Base-by-base conservation (phyloP, 2,888 invertebrate species). In the Tachina lurida region DNA sequence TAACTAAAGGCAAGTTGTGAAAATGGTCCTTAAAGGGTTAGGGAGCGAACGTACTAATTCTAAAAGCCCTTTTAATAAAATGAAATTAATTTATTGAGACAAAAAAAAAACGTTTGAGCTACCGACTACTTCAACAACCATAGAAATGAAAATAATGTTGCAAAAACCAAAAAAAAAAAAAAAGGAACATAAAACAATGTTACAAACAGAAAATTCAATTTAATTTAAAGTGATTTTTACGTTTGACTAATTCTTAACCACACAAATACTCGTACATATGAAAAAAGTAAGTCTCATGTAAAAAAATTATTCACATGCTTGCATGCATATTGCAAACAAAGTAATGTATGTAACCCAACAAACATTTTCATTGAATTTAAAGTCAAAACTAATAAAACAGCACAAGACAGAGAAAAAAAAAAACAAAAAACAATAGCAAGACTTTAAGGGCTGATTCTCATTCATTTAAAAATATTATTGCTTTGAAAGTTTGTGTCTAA, bases 181-280 rank as follows among this genome's bases (percentile, higher is more conserved):
- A 31, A 31, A 31, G n/a, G n/a, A n/a, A 41, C 1, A 31, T 49
- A 49, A 58, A 74, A 63, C 62, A 77, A 65, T 73, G 76, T 74
- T 74, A 63, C 62, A 81, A 77, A 67, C 81, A 81, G 74, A 84
- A 81, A 84, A 77, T 84, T 84, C 80, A 81, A 81, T 81, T 81
- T 84, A 81, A 84, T 81, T 84, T 81, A 84, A 84, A 84, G 77
- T 84, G 84, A 84, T 84, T 84, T 84, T 84, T 84, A 81, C 84
- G 81, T 84, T 81, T 84, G 81, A 84, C 84, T 84, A 84, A 84
- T 84, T 84, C 84, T 68, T 81, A 84, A 84, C 84, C 84, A 77
- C 81, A 81, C 67, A 63, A 62, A 58, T 70, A n/a, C n/a, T n/a
- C n/a, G n/a, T n/a, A 75, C 47, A 56, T 73, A 17, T 0, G 65